Evolutionary conservation across 2,797 vertebrate genomes (phyloP), one percentile per base, ranked within the genome.

Genomic region (Denticeps clupeoides): DNA sequence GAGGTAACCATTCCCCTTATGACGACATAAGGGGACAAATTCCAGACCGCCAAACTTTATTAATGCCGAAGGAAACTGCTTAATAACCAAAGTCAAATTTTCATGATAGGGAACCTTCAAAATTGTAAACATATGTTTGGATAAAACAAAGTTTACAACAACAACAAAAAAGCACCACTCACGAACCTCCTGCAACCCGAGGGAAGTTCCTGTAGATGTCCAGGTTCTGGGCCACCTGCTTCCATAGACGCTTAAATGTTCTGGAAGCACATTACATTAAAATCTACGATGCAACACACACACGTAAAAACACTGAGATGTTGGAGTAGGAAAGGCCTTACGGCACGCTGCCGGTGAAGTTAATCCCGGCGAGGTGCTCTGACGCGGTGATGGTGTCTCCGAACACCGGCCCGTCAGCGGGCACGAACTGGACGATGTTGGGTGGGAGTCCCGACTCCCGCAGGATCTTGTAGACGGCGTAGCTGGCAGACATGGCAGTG

Each of bases 321-420:
- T 46, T 10, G 19, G 2, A 43, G 18, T 7, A 18, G 79, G 10
- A n/a, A 9, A 2, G 10, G 32, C 66, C 88, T 53, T 69, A 90
- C 94, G 87, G 89, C 40, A 95, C 90, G 0, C 93, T 97, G 77
- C 93, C 93, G 0, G 94, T 97, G 81, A 98, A 98, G 69, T 93
- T 98, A 78, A 98, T 78, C 31, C 89, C 94, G 0, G 89, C 86
- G 51, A 97, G 83, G 62, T 97, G 90, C 59, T 87, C 67, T 0
- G 91, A 95, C 62, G 82, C 53, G 1, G 90, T 94, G 59, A 97
- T 5, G 0, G 84, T 1, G 58, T 97, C 89, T 1, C 94, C 93
- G 0, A 97, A 98, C 1, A 86, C 74, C 0, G 92, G 89, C 0
- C 94, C 94, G 0, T 93, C 87, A 0, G 93, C 80, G 0, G 93